Conservation (phyloP, 1,140 invertebrate species). For the Glomeris maerens region DNA sequence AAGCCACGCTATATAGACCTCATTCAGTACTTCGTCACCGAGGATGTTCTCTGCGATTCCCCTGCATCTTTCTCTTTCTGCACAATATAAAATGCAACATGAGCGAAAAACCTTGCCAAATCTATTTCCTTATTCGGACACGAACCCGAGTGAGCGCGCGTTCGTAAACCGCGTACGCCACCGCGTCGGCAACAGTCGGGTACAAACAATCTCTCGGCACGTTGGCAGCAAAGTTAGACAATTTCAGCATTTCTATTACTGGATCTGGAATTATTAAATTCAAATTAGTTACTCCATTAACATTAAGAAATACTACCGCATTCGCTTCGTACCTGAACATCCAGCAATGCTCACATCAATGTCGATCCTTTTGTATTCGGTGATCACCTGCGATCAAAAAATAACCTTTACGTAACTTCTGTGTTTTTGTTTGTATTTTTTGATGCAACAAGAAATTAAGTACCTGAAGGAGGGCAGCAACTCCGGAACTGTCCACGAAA, state of each 20-base stretch:
- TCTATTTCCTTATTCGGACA: too few species aligned
- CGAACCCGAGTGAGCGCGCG: too few species aligned
- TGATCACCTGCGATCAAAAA: background rate
- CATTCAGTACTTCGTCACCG: too few species aligned
- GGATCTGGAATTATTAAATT: background rate
- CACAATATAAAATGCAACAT: too few species aligned
- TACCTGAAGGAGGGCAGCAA: background rate
- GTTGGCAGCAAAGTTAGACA: background rate
- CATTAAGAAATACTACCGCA: too few species aligned
- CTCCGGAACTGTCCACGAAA: constrained; percentile 2
- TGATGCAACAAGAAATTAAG: too few species aligned
- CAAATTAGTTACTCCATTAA: background rate
- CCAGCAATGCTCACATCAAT: background rate
- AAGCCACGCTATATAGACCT: too few species aligned
- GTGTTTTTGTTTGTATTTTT: too few species aligned
- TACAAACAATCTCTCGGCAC: background rate
- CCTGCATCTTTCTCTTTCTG: too few species aligned
- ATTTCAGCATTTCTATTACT: background rate
- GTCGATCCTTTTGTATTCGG: background rate
- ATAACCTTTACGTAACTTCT: too few species aligned
- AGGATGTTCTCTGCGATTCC: too few species aligned
- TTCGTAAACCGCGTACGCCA: background rate
- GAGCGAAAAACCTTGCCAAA: too few species aligned
- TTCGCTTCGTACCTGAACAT: constrained; percentile 1
- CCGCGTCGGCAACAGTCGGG: background rate